These are phyloP conservation scores for Trogon melanurus DNA, from an alignment of 2,113 vertebrate genomes.

Conservation along the genomic window DNA sequence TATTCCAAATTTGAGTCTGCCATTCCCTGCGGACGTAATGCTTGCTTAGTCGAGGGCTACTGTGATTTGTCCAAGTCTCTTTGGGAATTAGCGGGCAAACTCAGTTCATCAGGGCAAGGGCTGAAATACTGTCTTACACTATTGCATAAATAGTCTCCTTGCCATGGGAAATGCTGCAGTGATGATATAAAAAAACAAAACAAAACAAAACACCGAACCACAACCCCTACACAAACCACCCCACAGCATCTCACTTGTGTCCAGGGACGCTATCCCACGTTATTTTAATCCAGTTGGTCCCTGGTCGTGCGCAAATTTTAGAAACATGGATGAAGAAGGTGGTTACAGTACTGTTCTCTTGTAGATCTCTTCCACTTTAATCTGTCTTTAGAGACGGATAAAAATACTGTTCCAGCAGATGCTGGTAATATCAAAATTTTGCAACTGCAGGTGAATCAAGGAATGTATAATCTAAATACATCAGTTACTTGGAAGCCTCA, in stretches of 20 bases:
- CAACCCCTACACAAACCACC: not conserved
- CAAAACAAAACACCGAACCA: not conserved
- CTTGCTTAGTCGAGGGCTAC: not conserved
- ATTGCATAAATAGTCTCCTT: not conserved
- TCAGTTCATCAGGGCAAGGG: not conserved
- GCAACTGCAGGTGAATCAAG: not conserved
- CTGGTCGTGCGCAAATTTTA: not conserved
- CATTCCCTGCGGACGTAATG: not conserved
- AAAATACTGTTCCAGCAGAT: not conserved
- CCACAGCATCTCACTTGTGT: not conserved
- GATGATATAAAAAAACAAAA: not conserved
- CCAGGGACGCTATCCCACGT: fast-evolving
- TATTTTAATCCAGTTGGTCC: not conserved
- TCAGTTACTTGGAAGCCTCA: not conserved
- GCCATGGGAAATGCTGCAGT: not conserved
- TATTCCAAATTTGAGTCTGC: not conserved
- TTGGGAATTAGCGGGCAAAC: not conserved
- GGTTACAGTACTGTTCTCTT: not conserved
- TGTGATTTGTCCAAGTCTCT: not conserved
- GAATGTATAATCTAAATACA: not conserved
- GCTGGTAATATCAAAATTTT: not conserved
- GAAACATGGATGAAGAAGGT: not conserved
- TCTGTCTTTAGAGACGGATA: not conserved
- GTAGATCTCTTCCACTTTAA: not conserved
- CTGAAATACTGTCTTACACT: not conserved